Conservation (phyloP, 2,888 invertebrate genomes). For the Andrena fulva region DNA sequence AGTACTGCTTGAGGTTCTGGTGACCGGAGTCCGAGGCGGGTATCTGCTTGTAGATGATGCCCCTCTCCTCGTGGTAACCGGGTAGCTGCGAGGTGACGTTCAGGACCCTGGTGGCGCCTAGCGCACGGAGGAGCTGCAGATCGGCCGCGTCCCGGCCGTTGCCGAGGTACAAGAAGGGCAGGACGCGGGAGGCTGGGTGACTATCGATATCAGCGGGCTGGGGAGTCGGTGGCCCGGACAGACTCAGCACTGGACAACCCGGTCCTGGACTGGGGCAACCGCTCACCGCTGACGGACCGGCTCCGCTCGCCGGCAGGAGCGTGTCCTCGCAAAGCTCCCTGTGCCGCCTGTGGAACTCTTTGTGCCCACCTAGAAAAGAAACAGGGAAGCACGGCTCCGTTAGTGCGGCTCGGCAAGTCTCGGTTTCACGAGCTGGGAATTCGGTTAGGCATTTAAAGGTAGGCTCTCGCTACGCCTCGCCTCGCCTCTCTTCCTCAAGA, state of each 20-base stretch:
- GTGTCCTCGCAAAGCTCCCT: conserved; percentile 91
- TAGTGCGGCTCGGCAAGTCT: neutral
- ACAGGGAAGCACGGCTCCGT: neutral
- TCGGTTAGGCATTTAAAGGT: neutral
- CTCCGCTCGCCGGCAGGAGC: conserved; percentile 85
- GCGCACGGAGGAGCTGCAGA: conserved; percentile 87
- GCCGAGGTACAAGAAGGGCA: conserved; percentile 93
- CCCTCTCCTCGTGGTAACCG: conserved; percentile 89
- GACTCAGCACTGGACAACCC: conserved; percentile 80
- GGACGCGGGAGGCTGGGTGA: conserved; percentile 91
- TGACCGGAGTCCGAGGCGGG: conserved; percentile 93
- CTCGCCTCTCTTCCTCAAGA: too few species aligned
- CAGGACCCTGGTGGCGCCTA: conserved; percentile 91
- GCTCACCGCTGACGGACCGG: conserved; percentile 79
- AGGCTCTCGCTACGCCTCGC: neutral
- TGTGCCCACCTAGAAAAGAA: conserved; percentile 88
- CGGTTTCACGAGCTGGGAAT: neutral
- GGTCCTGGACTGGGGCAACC: conserved; percentile 84
- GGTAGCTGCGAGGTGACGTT: conserved; percentile 93
- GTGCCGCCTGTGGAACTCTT: conserved; percentile 90
- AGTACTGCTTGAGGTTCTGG: conserved; percentile 95
- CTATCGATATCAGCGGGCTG: conserved; percentile 88
- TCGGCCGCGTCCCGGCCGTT: conserved; percentile 93
- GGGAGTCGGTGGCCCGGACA: conserved; percentile 78
- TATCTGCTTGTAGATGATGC: conserved; percentile 91